Evolutionary conservation across 2,113 vertebrate genomes (phyloP).

Genomic region (Mus musculus): GRCm39 chr9:46529501-46530000

Average conservation of each 20-base stretch:
- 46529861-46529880: not conserved
- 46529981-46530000: not conserved
- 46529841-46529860: not conserved
- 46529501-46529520: not conserved
- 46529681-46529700: not conserved
- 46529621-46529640: not conserved
- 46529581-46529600: not conserved
- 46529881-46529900: accelerated
- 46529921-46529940: not conserved
- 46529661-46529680: not conserved
- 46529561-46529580: not conserved
- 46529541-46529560: not conserved
- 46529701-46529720: not conserved
- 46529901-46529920: not conserved
- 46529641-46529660: not conserved
- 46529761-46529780: not conserved
- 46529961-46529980: not conserved
- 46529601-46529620: not conserved
- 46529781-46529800: not conserved
- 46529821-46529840: not conserved
- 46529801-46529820: not conserved
- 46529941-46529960: not conserved
- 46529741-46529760: not conserved
- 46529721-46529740: not conserved
- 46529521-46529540: not conserved